phyloP scores from a whole-genome alignment of 1,140 invertebrate species.

The Drosophila arizonae region DNA sequence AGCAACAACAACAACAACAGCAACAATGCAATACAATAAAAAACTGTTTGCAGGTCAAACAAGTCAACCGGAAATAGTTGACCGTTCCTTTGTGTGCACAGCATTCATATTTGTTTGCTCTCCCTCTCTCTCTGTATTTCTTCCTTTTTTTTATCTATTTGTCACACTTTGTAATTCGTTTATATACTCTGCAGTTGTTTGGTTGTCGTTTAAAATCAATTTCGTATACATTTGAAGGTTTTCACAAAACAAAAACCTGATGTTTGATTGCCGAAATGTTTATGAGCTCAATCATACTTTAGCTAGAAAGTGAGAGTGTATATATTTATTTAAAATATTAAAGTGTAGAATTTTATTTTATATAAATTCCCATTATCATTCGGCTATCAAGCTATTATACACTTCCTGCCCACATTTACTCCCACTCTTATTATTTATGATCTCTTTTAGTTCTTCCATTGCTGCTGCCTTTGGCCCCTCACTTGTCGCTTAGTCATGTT shows the following conservation, averaged over 20 bases:
- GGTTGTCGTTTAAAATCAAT: constrained; percentile 16
- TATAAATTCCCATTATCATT: too few species aligned
- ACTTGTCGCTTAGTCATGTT: too few species aligned
- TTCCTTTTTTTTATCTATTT: constrained; percentile 8
- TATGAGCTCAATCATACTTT: too few species aligned
- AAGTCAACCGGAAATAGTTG: constrained; percentile 41
- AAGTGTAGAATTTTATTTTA: too few species aligned
- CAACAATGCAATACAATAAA: not conserved
- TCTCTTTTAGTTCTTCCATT: too few species aligned
- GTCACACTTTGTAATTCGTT: constrained; percentile 19
- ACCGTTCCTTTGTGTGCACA: constrained; percentile 25
- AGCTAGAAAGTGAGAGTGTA: too few species aligned
- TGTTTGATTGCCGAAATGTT: constrained; percentile 1
- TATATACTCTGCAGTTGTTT: not conserved
- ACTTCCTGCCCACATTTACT: too few species aligned
- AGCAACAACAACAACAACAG: not conserved
- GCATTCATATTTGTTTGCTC: not conserved
- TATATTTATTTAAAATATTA: too few species aligned
- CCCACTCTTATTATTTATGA: too few species aligned
- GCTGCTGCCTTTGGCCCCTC: too few species aligned
- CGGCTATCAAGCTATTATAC: too few species aligned
- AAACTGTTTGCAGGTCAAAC: constrained; percentile 12
- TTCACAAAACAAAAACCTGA: not conserved
- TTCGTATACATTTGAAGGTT: not conserved
- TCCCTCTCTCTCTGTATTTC: too few species aligned